Evolutionary conservation across 2,888 invertebrate species (phyloP).

Genomic region (Watsonalla binaria): DNA sequence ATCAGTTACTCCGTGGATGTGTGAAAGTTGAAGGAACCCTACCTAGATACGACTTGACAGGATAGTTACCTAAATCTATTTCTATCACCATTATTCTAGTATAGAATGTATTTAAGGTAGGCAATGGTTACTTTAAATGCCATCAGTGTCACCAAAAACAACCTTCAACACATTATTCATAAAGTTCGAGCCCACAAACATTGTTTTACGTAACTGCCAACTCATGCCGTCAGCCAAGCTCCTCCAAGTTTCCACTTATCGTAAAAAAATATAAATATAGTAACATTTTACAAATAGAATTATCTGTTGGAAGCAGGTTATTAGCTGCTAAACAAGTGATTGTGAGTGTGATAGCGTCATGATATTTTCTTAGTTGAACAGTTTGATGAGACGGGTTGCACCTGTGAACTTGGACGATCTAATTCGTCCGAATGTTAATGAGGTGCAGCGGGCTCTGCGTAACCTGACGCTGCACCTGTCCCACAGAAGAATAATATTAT

Average conservation of each 20-base stretch:
- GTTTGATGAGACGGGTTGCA: conserved; percentile 59
- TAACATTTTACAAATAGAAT: conserved; percentile 14
- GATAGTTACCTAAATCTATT: no score
- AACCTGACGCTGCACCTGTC: conserved; percentile 74
- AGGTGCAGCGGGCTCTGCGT: conserved; percentile 35
- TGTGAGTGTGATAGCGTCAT: conserved; percentile 60
- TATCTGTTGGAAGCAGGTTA: conserved; percentile 37
- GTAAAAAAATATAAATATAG: conserved; percentile 7
- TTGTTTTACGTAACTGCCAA: conserved; percentile 14
- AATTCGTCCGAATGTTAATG: conserved; percentile 69
- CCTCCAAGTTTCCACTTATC: conserved; percentile 22
- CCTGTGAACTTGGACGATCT: conserved; percentile 50
- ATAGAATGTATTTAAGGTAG: not conserved
- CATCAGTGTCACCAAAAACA: no score
- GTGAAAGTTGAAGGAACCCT: no score
- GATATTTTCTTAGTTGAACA: conserved; percentile 36
- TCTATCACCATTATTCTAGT: no score
- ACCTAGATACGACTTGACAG: no score
- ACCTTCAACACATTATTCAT: conserved; percentile 2
- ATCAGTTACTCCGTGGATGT: no score
- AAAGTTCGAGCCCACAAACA: conserved; percentile 6
- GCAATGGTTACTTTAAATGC: no score
- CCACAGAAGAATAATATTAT: conserved; percentile 68
- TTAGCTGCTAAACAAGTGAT: conserved; percentile 54
- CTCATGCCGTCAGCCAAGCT: not conserved